Conservation (phyloP, 1,140 invertebrate species). For the Asbolus verrucosus region DNA sequence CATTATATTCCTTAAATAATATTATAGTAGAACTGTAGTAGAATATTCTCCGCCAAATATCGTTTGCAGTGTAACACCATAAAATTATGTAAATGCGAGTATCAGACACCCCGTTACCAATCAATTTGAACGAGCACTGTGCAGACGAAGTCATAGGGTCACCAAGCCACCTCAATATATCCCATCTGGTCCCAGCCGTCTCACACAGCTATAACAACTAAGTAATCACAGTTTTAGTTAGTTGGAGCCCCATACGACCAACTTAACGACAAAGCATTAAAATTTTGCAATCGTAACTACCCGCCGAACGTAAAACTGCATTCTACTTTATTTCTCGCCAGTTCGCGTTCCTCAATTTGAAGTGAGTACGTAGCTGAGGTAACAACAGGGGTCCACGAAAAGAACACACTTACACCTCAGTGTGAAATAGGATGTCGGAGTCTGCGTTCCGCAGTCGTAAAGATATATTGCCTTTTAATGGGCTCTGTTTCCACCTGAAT, state of each 20-base stretch:
- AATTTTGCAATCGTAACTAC: conserved; percentile 57
- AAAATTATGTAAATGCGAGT: conserved; percentile 19
- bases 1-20: no score
- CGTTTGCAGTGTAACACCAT: no score
- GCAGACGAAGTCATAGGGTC: conserved; percentile 9
- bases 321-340: conserved; percentile 52
- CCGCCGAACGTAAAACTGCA: conserved; percentile 54
- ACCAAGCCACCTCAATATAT: conserved; percentile 16
- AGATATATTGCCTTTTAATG: conserved; percentile 57
- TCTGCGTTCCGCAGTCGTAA: conserved; percentile 52
- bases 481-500: conserved; percentile 57
- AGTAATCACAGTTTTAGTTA: conserved; percentile 57
- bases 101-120: not conserved
- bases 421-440: conserved; percentile 24
- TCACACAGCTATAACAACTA: conserved; percentile 51
- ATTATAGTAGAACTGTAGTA: no score
- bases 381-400: not conserved
- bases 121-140: not conserved
- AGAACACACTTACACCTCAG: conserved; percentile 12
- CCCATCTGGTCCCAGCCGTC: conserved; percentile 27
- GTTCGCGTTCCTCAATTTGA: conserved; percentile 44
- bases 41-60: no score
- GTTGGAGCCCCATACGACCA: conserved; percentile 49
- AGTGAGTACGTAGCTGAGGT: conserved; percentile 29
- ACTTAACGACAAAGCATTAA: conserved; percentile 56